Base-by-base conservation (phyloP, 2,797 vertebrate species). In the Halcyon smyrnensis region DNA sequence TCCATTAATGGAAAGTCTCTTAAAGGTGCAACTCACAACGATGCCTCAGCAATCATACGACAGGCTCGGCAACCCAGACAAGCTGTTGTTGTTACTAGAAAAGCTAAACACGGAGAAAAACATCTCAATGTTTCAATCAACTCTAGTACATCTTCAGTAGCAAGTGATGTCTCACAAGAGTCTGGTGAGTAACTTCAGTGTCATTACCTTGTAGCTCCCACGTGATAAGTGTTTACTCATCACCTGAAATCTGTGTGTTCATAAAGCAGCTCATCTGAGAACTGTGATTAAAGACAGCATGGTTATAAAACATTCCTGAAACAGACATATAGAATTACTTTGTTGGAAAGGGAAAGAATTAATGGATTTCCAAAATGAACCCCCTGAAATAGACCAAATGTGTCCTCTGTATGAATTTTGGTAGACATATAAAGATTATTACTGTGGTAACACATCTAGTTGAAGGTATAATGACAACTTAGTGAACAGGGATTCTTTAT, bases 1-100 rank as follows among this genome's bases (percentile, higher is more conserved):
- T 99, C 99, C 20, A 98, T 99, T 90, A 99, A 99, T 2, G 99
- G 99, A 24, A 99, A 99, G 89, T 99, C 98, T 2, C 98, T 99
- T 48, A 98, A 98, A 73, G 98, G 98, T 1, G 95, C 98, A 5
- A 99, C 98, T 1, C 99, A 99, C 89, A 95, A 63, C 0, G 98
- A 99, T 0, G 99, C 99, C 57, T 98, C 98, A 11, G 97, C 98
- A 4, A 98, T 98, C 64, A 92, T 99, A 78, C 98, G 99, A 11
- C 98, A 99, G 77, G 98, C 99, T 13, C 98, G 99, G 24, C 97
- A 92, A 37, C 98, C 98, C 53, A 97, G 94, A 84, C 98, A 99
- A 93, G 99, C 99, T 0, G 99, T 99, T 81, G 97, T 99, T 36
- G 99, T 99, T 53, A 97, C 99, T 15, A 98, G 98, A 89, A 99